Base-by-base conservation (phyloP, 2,113 vertebrate species). In the Felis chaus region DNA sequence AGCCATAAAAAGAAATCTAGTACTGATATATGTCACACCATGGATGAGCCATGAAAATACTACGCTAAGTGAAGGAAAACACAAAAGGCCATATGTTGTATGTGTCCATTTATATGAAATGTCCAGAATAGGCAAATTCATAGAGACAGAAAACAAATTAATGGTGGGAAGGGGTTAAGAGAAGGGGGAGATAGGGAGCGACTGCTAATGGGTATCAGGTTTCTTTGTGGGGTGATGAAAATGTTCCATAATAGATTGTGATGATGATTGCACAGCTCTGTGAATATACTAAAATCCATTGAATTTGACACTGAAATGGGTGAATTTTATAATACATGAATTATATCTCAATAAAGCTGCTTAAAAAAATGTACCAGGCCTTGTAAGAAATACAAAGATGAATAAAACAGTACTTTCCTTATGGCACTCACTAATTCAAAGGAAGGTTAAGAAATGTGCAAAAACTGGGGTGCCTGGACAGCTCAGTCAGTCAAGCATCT, bases 361-460 rank as follows among this genome's bases (percentile, higher is more conserved):
- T 87, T 91, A 19, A 63, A 71, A 41, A 14, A 85, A 41, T 81
- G 21, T 13, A 7, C 36, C 48, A 27, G 7, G 21, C 19, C 41
- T 65, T 93, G 45, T 78, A 61, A 71, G 45, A 91, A 97, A 97
- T 74, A 68, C 50, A 61, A 94, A 91, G 65, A 86, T 73, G 41
- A 93, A 92, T 86, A 57, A 41, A 89, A 88, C 8, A 57, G 27
- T 68, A n/a, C 12, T 96, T 95, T 25, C 31, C 39, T 50, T 89
- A 89, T 65, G 41, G 41, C 16, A 15, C 5, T 89, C 31, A 82
- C 18, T 57, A 79, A 71, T 96, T 80, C 84, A 61, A 73, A 88
- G 23, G 11, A 80, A 0, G 6, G 8, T n/a, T 91, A 93, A 88
- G 41, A 84, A 81, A 5, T 65, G 1, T 19, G 61, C 25, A 86